Percentiles rank a stretch among this genome's conserved stretches.
Conservation (phyloP, 2,888 invertebrate species). For the Netelia inedita region DNA sequence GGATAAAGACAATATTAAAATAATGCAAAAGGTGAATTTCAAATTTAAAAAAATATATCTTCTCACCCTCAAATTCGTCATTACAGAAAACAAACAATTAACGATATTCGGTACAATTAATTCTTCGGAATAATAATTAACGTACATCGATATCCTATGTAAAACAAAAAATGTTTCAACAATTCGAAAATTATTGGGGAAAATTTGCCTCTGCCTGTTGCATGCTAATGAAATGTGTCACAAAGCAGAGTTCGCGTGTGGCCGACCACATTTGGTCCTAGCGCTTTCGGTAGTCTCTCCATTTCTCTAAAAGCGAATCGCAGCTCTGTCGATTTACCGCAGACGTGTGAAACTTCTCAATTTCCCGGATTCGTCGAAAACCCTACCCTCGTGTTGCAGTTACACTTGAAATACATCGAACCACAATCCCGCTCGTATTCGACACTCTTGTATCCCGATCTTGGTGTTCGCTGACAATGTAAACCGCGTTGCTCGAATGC, state of each 20-base stretch:
- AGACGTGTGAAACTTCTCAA: background rate
- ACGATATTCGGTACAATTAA: too few species aligned
- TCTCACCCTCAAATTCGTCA: background rate
- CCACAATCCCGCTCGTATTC: background rate
- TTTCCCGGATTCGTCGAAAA: background rate
- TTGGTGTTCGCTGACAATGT: background rate
- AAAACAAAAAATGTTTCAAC: too few species aligned
- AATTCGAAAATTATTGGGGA: background rate
- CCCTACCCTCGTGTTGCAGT: background rate
- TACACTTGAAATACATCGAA: background rate
- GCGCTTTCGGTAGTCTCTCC: background rate
- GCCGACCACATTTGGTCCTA: background rate
- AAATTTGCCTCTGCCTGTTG: background rate
- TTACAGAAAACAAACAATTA: background rate
- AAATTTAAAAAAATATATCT: conserved; percentile 13
- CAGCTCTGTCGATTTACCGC: background rate
- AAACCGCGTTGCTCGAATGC: too few species aligned
- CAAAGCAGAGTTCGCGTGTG: background rate
- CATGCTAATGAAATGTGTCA: background rate
- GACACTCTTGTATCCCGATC: background rate
- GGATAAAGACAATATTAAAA: background rate
- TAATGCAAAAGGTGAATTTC: background rate
- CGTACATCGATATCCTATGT: too few species aligned
- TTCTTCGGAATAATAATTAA: too few species aligned
- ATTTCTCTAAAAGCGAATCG: background rate